These are phyloP conservation scores for Oreohelix idahoensis DNA, from an alignment of 1,140 invertebrate species.

Conservation along the genomic window DNA sequence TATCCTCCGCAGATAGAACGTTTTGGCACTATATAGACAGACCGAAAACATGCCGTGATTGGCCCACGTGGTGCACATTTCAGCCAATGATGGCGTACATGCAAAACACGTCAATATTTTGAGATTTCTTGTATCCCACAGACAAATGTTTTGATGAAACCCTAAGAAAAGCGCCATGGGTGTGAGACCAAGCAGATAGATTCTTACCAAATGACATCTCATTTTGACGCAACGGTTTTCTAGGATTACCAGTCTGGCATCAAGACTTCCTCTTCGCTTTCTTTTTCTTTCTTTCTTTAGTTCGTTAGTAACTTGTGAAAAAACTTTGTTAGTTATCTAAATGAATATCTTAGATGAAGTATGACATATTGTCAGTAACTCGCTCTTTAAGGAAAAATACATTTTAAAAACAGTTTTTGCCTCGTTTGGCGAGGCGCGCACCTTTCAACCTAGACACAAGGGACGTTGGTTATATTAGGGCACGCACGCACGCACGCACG, in stretches of 20 bases:
- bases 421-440: too few species aligned
- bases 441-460: too few species aligned
- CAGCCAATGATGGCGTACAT: not conserved
- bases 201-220: not conserved
- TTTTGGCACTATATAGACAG: not conserved
- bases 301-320: too few species aligned
- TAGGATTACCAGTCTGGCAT: not conserved
- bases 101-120: conserved; percentile 2
- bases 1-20: conserved; percentile 4
- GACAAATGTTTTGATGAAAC: not conserved
- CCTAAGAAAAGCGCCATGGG: not conserved
- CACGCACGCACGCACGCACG: too few species aligned
- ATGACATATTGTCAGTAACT: too few species aligned
- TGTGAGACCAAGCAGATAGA: not conserved
- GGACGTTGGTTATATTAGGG: too few species aligned
- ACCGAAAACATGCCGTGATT: not conserved
- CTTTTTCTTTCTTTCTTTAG: too few species aligned
- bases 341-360: too few species aligned
- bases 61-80: not conserved
- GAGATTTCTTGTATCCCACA: not conserved
- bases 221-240: not conserved
- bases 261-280: too few species aligned
- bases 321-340: too few species aligned
- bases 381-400: too few species aligned
- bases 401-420: too few species aligned